Conservation (phyloP, 2,888 invertebrate species). For the Agrotis segetum region DNA sequence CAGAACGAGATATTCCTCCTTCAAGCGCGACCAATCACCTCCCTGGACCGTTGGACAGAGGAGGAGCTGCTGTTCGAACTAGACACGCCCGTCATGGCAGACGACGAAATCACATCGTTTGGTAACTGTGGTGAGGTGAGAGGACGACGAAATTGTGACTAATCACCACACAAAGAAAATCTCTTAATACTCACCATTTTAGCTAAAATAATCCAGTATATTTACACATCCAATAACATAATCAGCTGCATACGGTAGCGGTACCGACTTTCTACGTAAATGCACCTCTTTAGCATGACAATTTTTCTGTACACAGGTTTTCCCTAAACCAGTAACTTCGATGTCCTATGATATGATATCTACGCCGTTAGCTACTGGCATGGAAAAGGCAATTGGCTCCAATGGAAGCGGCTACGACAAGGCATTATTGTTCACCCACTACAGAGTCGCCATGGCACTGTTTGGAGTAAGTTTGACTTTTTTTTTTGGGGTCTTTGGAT, state of each 20-base stretch:
- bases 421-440: constrained; percentile 74
- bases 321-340: constrained; percentile 92
- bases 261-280: not conserved
- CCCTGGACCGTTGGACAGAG: constrained; percentile 93
- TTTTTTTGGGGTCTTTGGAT: too few relatives aligned
- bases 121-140: constrained; percentile 94
- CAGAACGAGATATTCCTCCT: constrained; percentile 92
- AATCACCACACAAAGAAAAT: too few relatives aligned
- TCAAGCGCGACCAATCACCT: constrained; percentile 95
- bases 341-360: constrained; percentile 85
- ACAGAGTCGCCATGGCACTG: constrained; percentile 74
- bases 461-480: constrained; percentile 78
- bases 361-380: constrained; percentile 67
- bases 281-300: not conserved
- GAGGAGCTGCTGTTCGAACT: constrained; percentile 95
- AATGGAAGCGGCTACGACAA: constrained; percentile 70
- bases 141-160: not conserved
- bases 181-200: too few relatives aligned
- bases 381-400: constrained; percentile 64
- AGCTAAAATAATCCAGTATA: too few relatives aligned
- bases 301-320: constrained; percentile 83
- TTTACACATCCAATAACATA: too few relatives aligned
- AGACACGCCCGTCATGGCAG: constrained; percentile 92
- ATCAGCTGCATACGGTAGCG: not conserved
- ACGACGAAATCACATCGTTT: constrained; percentile 92